Evolutionary conservation across 1,140 invertebrate genomes (phyloP).

Genomic region (Oscheius sp.): DNA sequence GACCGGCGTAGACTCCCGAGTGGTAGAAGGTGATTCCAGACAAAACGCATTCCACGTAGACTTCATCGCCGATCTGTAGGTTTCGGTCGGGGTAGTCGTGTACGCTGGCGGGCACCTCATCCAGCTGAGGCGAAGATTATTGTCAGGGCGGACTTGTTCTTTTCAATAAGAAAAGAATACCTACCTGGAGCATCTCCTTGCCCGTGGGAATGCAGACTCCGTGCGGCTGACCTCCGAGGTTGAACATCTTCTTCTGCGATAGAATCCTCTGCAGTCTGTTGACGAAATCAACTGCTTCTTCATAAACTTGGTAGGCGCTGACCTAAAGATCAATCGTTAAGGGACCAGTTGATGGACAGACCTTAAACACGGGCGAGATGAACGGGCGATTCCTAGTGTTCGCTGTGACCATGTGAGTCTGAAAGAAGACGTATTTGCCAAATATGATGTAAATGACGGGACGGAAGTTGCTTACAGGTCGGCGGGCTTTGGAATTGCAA

Average conservation of each 20-base stretch:
- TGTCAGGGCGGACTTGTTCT: background rate
- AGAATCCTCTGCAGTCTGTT: background rate
- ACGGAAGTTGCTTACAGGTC: too few species aligned
- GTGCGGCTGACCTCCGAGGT: conserved; percentile 2
- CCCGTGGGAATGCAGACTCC: conserved; percentile 7
- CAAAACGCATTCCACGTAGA: conserved; percentile 17
- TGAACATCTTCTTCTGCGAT: background rate
- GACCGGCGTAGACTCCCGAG: conserved; percentile 26
- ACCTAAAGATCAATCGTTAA: background rate
- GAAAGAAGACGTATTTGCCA: too few species aligned
- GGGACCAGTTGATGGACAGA: background rate
- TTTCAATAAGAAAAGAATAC: too few species aligned
- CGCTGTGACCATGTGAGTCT: conserved; percentile 30
- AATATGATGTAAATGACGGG: too few species aligned
- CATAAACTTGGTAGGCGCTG: background rate
- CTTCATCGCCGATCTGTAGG: conserved; percentile 22
- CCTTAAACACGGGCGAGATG: conserved; percentile 17
- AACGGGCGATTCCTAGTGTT: conserved; percentile 23
- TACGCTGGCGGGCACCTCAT: conserved; percentile 10
- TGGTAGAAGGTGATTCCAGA: conserved; percentile 29
- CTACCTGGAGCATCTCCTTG: conserved; percentile 1
- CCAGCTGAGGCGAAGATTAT: background rate
- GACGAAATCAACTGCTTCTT: conserved; percentile 9
- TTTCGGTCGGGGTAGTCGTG: conserved; percentile 11
- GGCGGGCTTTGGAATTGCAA: too few species aligned